phyloP scores from a whole-genome alignment of 2,888 invertebrate genomes.

The Euphydryas editha region DNA sequence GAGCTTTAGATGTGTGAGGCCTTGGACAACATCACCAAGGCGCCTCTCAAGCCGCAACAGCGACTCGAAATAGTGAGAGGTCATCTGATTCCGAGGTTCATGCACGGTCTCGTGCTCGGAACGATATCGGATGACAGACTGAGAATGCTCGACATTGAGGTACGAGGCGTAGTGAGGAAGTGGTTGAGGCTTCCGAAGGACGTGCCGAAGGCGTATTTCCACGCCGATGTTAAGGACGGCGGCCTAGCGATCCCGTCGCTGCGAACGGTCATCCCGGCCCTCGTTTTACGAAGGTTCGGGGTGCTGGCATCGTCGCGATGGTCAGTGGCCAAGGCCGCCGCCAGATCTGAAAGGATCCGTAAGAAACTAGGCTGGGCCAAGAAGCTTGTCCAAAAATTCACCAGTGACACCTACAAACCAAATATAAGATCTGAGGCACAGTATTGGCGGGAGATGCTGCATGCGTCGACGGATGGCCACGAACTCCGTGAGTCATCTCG shows the following conservation, averaged over 20 bases:
- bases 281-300: background rate
- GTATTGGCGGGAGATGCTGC: constrained; percentile 18
- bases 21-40: constrained; percentile 47
- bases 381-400: background rate
- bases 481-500: constrained; percentile 22
- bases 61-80: constrained; percentile 53
- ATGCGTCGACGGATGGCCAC: constrained; percentile 18
- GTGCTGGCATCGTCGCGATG: constrained; percentile 13
- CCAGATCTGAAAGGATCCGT: background rate
- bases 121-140: constrained; percentile 46
- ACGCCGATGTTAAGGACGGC: background rate
- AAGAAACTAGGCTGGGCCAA: too few species aligned
- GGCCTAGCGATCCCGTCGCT: constrained; percentile 7
- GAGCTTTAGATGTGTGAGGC: constrained; percentile 45
- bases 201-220: constrained; percentile 2
- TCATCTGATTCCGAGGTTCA: constrained; percentile 58
- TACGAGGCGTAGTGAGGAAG: constrained; percentile 44
- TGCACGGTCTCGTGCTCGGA: too few species aligned
- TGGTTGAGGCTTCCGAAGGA: constrained; percentile 50
- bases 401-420: background rate
- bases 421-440: background rate
- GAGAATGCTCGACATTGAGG: constrained; percentile 24
- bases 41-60: constrained; percentile 63
- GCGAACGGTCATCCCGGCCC: constrained; percentile 6
- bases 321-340: background rate